A percentile compares a stretch with the other conserved stretches of the same genome.
These are phyloP conservation scores for Lysandra coridon DNA, from an alignment of 2,888 invertebrate species.

Conservation along the genomic window DNA sequence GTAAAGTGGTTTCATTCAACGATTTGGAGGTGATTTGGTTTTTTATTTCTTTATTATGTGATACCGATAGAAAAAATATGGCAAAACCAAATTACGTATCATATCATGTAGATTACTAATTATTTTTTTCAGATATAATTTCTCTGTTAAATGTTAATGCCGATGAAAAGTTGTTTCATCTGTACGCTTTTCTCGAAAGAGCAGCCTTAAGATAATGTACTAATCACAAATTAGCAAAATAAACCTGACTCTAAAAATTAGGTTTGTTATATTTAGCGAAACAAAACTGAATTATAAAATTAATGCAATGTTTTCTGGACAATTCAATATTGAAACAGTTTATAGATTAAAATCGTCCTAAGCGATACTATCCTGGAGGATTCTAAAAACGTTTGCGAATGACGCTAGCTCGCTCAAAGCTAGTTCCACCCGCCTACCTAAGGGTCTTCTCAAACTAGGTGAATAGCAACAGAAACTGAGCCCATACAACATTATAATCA, in stretches of 20 bases:
- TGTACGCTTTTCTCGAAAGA: too few relatives aligned
- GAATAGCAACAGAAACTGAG: neutral
- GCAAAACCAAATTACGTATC: too few relatives aligned
- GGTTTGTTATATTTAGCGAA: neutral
- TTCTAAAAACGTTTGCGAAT: conserved; percentile 29
- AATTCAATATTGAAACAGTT: conserved; percentile 19
- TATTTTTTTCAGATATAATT: too few relatives aligned
- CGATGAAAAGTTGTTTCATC: too few relatives aligned
- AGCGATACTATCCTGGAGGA: conserved; percentile 22
- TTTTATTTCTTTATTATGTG: too few relatives aligned
- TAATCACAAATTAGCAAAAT: neutral
- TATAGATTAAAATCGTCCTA: conserved; percentile 7
- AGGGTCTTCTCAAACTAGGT: neutral
- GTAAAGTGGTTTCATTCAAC: too few relatives aligned
- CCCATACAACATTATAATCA: neutral
- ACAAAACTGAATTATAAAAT: neutral
- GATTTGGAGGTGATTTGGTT: too few relatives aligned
- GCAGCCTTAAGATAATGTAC: too few relatives aligned
- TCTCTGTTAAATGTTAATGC: too few relatives aligned
- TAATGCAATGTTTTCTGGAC: neutral
- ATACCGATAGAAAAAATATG: too few relatives aligned
- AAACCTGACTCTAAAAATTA: neutral
- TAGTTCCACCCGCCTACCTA: conserved; percentile 5
- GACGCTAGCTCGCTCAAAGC: conserved; percentile 24
- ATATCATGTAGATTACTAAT: too few relatives aligned